Base-by-base conservation (phyloP, 2,888 invertebrate species). In the Drosophila birchii region DNA sequence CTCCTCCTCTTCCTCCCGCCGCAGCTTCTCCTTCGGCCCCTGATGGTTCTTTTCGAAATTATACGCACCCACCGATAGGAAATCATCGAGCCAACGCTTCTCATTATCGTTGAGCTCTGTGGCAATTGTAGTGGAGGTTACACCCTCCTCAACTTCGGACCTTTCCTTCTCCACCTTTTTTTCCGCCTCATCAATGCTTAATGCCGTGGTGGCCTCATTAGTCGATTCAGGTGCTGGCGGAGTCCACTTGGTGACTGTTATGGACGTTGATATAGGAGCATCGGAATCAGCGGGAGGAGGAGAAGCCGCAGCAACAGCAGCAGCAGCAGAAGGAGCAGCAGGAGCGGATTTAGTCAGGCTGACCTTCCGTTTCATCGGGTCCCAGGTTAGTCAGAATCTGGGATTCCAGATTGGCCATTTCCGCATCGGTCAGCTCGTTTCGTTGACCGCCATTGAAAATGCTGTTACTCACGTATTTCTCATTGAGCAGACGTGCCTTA, bases 21-120 rank as follows among this genome's bases (percentile, higher is more conserved):
- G 57, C 51, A 63, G 47, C 18, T 62, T 29, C 60, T 70, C 41
- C 51, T 51, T 34, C 29, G 55, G 60, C 55, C 58, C 41, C 53
- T 78, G 76, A 67, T 81, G 66, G 73, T 78, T 64, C 63, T 81
- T 86, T 76, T 91, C 91, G 69, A 92, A 92, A 78, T 90, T 92
- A 70, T 81, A 81, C 44, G 92, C 91, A 68, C 91, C 91, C 60
- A 92, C 82, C 56, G 92, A 92, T 49, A 92, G 86, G 69, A 91
- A 81, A 63, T 91, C 90, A 79, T 92, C 92, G 71, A 92, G 74
- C 92, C 91, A 92, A 54, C 90, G 91, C 80, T 90, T 90, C 71
- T 92, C 92, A 76, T 87, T 86, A 72, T 86, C 88, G 69, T 76
- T 91, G 16, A 92, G 80, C 63, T 89, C 89, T 32, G 83, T 81